Evolutionary conservation across 2,797 vertebrate genomes (phyloP).

Genomic region (Parauchenoglanis punctatus): DNA sequence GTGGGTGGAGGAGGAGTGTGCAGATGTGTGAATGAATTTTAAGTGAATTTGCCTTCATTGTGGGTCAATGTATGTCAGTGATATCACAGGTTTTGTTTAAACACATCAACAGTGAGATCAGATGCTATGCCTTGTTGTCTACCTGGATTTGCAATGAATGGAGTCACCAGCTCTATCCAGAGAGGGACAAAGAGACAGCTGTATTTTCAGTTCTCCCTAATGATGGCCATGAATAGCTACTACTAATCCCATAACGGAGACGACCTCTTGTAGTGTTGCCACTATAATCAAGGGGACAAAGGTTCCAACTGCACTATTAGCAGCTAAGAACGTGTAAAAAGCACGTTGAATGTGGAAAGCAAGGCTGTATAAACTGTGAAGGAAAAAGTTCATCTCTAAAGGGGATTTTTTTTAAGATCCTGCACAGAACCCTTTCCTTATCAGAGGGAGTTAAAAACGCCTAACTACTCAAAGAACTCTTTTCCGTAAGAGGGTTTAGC

Average conservation of each 20-base stretch:
- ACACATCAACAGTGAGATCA: conserved; percentile 24
- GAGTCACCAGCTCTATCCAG: conserved; percentile 38
- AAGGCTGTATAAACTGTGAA: neutral
- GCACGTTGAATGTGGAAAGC: neutral
- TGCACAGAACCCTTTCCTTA: neutral
- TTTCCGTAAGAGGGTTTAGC: neutral
- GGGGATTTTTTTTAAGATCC: neutral
- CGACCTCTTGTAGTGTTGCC: conserved; percentile 46
- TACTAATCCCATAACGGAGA: conserved; percentile 52
- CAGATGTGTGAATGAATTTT: conserved; percentile 42
- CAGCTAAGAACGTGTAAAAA: conserved; percentile 12
- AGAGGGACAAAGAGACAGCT: conserved; percentile 51
- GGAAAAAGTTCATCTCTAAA: neutral
- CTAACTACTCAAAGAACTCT: neutral
- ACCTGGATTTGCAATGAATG: conserved; percentile 41
- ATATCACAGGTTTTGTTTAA: conserved; percentile 28
- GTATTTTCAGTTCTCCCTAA: conserved; percentile 54
- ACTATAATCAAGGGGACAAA: conserved; percentile 44
- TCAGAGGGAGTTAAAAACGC: neutral
- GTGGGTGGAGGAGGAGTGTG: conserved; percentile 31
- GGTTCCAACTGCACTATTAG: conserved; percentile 26
- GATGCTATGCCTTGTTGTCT: conserved; percentile 9
- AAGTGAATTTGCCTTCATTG: conserved; percentile 30
- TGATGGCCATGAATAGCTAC: conserved; percentile 56
- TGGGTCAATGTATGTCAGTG: conserved; percentile 1